Conservation (phyloP, 2,888 invertebrate genomes). For the Macrophya alboannulata region DNA sequence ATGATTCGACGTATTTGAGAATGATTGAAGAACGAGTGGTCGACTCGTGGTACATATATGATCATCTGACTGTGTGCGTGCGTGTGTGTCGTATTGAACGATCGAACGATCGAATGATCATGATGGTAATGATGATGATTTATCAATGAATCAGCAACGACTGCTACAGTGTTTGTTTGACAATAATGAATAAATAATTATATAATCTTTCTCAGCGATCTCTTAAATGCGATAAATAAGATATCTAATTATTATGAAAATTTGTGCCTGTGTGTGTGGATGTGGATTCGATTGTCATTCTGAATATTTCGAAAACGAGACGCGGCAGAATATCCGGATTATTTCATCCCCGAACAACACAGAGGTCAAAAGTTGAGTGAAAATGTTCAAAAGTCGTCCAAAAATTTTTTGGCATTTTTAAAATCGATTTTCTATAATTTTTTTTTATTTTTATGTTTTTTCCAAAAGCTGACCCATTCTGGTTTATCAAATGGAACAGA, state of each 20-base stretch:
- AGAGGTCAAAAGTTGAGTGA: neutral
- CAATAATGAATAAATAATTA: slow-evolving; percentile 47
- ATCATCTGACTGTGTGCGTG: neutral
- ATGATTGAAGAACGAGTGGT: neutral
- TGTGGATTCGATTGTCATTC: neutral
- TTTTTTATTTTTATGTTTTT: too few relatives aligned
- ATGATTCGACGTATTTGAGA: neutral
- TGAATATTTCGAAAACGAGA: neutral
- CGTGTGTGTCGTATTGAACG: neutral
- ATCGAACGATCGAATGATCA: too few relatives aligned
- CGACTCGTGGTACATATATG: neutral
- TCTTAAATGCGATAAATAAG: neutral
- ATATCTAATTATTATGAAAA: slow-evolving; percentile 1
- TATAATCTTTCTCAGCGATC: slow-evolving; percentile 12
- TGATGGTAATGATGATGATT: too few relatives aligned
- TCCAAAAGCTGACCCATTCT: too few relatives aligned
- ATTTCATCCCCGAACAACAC: neutral
- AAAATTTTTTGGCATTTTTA: neutral
- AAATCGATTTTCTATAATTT: too few relatives aligned
- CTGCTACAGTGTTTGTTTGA: slow-evolving; percentile 45
- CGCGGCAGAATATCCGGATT: neutral
- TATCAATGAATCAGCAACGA: slow-evolving; percentile 26
- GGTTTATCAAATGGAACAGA: neutral
- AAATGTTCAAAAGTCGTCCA: neutral
- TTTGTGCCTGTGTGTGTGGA: slow-evolving; percentile 8